Percentiles rank a stretch among this genome's conserved stretches.
These are phyloP conservation scores for Sarcophaga variegata DNA, from an alignment of 2,888 invertebrate species.

Conservation along the genomic window DNA sequence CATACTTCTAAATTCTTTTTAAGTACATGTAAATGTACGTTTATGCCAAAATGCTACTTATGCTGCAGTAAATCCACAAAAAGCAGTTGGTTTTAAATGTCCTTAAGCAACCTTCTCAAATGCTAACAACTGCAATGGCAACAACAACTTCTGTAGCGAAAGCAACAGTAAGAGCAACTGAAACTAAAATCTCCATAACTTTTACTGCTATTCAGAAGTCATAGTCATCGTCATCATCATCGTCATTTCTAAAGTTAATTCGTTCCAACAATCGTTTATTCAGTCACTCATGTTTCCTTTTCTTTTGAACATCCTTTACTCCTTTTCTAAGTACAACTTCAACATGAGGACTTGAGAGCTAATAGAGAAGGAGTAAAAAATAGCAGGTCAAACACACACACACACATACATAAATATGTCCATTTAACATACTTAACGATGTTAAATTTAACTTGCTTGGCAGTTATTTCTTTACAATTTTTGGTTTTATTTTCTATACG, in stretches of 20 bases:
- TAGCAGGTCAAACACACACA: not conserved
- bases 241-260: not conserved
- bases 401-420: too few species aligned
- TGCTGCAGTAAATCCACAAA: not conserved
- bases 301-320: not conserved
- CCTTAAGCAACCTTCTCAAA: conserved; percentile 25
- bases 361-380: not conserved
- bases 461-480: not conserved
- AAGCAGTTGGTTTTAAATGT: conserved; percentile 22
- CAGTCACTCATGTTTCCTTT: not conserved
- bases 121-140: not conserved
- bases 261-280: not conserved
- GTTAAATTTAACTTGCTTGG: conserved; percentile 40
- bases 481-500: not conserved
- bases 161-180: too few species aligned
- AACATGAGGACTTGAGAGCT: not conserved
- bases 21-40: not conserved
- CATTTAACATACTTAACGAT: conserved; percentile 4
- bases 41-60: not conserved
- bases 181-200: not conserved
- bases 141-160: not conserved
- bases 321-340: not conserved
- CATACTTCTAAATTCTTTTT: not conserved
- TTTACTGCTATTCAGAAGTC: not conserved
- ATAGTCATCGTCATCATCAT: not conserved